Percentiles rank a stretch among this genome's conserved stretches.
phyloP scores from a whole-genome alignment of 2,797 vertebrate genomes.

The Sebastiscus tertius region DNA sequence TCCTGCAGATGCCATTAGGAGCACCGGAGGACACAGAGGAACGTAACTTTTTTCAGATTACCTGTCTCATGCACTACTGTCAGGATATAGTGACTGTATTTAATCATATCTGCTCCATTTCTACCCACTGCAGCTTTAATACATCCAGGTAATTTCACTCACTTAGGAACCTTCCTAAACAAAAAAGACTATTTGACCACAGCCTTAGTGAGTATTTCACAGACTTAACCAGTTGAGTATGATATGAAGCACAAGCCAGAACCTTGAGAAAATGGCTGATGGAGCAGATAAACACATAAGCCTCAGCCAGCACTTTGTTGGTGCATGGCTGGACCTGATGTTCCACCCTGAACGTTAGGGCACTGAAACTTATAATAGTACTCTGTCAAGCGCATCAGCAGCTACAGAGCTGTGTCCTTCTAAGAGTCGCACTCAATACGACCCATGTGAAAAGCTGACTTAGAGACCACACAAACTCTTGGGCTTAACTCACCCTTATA shows the following conservation, averaged over 20 bases:
- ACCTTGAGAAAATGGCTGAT: background rate
- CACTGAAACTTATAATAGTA: constrained; percentile 22
- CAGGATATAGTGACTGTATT: too few species aligned
- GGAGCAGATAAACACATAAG: background rate
- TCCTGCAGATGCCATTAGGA: too few species aligned
- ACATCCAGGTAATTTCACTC: background rate
- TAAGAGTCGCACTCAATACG: constrained; percentile 25
- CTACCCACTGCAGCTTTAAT: too few species aligned
- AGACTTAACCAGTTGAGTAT: background rate
- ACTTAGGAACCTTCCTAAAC: background rate
- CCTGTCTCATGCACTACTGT: too few species aligned
- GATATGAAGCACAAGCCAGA: background rate
- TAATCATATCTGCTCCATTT: too few species aligned
- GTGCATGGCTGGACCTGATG: background rate
- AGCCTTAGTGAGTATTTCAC: background rate
- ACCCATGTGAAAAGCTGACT: constrained; percentile 64
- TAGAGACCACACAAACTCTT: constrained; percentile 42
- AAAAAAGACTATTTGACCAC: background rate
- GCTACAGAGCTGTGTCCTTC: constrained; percentile 28
- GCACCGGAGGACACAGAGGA: too few species aligned
- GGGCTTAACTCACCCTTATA: constrained; percentile 71
- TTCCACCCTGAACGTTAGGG: background rate
- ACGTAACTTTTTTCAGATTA: too few species aligned
- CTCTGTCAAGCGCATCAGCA: constrained; percentile 1
- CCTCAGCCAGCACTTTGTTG: background rate